Conservation (phyloP, 2,797 vertebrate genomes). For the Champsocephalus esox region DNA sequence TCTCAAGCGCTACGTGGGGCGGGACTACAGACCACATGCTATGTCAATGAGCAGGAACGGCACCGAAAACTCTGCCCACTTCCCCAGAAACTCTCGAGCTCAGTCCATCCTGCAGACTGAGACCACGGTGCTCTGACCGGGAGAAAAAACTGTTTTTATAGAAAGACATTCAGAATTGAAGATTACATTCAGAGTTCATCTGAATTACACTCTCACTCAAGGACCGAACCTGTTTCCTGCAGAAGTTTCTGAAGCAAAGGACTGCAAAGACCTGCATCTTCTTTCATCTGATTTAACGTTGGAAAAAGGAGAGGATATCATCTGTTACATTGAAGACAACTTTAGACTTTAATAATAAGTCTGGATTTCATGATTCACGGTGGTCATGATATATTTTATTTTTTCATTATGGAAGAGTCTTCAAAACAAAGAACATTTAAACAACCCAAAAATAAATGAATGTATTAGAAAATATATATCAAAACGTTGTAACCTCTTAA, state of each 20-base stretch:
- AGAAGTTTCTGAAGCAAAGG: neutral
- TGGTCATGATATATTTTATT: neutral
- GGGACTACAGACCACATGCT: constrained; percentile 83
- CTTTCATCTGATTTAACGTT: neutral
- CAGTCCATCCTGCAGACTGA: constrained; percentile 94
- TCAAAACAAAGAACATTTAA: neutral
- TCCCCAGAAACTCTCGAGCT: constrained; percentile 84
- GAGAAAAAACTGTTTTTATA: neutral
- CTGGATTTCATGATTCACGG: neutral
- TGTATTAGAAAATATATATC: neutral
- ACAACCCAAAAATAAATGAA: neutral
- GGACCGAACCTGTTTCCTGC: constrained; percentile 4
- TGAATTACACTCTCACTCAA: neutral
- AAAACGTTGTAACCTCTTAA: neutral
- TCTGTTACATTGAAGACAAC: neutral
- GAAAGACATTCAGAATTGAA: neutral
- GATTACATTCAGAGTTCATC: neutral
- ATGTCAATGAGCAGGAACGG: constrained; percentile 85
- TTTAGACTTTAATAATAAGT: neutral
- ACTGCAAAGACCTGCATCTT: constrained; percentile 6
- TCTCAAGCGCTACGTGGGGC: constrained; percentile 78
- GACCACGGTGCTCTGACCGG: constrained; percentile 88
- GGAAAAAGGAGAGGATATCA: neutral
- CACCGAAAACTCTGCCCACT: constrained; percentile 79
- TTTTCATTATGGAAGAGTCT: too few species aligned